These are phyloP conservation scores for Bedellia somnulentella DNA, from an alignment of 2,888 invertebrate genomes.

Conservation along the genomic window DNA sequence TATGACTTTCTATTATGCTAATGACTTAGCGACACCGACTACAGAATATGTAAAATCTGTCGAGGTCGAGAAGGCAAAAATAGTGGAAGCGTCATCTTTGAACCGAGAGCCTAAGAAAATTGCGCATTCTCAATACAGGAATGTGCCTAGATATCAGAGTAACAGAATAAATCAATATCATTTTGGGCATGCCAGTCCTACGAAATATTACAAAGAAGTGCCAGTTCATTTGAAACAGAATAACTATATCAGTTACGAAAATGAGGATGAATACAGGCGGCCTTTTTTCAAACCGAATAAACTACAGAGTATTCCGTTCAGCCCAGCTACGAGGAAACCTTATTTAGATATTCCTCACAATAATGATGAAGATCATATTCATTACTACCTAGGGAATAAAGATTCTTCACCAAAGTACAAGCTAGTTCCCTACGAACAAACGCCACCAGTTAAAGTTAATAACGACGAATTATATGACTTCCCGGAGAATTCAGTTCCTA, in stretches of 20 bases:
- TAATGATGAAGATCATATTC: slow-evolving; percentile 21
- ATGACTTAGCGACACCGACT: slow-evolving; percentile 52
- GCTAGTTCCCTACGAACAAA: slow-evolving; percentile 52
- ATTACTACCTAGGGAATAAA: slow-evolving; percentile 39
- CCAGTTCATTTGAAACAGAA: slow-evolving; percentile 26
- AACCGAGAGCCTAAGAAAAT: slow-evolving; percentile 34
- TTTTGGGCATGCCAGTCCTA: slow-evolving; percentile 47
- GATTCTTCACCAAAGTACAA: slow-evolving; percentile 37
- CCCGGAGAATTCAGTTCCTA: slow-evolving; percentile 20
- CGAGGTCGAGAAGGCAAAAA: slow-evolving; percentile 44
- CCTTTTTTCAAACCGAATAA: slow-evolving; percentile 24
- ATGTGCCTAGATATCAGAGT: slow-evolving; percentile 48
- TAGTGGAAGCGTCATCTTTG: slow-evolving; percentile 27
- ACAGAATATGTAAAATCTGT: slow-evolving; percentile 27
- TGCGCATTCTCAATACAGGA: slow-evolving; percentile 24
- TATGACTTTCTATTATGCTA: slow-evolving; percentile 77
- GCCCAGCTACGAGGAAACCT: slow-evolving; percentile 26
- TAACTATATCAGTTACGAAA: slow-evolving; percentile 18
- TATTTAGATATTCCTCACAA: slow-evolving; percentile 25
- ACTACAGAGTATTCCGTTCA: slow-evolving; percentile 18
- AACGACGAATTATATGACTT: slow-evolving; percentile 17
- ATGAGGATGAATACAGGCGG: slow-evolving; percentile 22
- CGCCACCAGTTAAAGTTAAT: slow-evolving; percentile 24
- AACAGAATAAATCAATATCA: slow-evolving; percentile 48
- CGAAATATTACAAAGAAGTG: slow-evolving; percentile 34